Base-by-base conservation (phyloP, 2,888 invertebrate genomes). In the Theretra japonica region DNA sequence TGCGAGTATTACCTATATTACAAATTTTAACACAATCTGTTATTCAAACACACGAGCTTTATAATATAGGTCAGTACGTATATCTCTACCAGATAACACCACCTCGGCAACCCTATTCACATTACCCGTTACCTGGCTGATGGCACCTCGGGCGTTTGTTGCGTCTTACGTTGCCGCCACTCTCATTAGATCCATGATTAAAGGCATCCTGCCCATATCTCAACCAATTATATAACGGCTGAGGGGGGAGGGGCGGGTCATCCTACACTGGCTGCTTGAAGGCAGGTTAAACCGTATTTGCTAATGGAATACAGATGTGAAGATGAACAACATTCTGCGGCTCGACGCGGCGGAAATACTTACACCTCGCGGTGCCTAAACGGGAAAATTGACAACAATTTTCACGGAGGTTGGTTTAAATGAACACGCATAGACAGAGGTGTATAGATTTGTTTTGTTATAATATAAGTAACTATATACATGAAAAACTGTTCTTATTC, bases 221-320 rank as follows among this genome's bases (percentile, higher is more conserved):
- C 81, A 82, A 80, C 84, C 83, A 84, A 86, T 87, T 84, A 85
- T 76, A 79, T 76, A 79, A 78, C 79, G 77, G 78, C 76, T 73
- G 70, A 75, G 80, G 74, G 77, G 76, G 80, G 74, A 69, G 75
- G 60, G 75, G 80, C 25, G 78, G 88, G 70, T 86, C 91, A 82
- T 70, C 33, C 25, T 79, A 81, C 72, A 78, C 76, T 89, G 89
- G 92, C 74, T 77, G 80, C 82, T 84, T 80, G 82, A 78, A 84
- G 85, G 85, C 80, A 86, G 83, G 86, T 85, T 89, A 89, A 91
- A 89, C 88, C 87, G 85, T 91, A 89, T 91, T 93, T 91, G 90
- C 91, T 92, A 92, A 93, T 93, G 90, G 91, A 92, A 93, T 91
- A 91, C 90, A 92, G 88, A 91, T 91, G 92, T 90, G 88, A 83